Percentiles rank a stretch among this genome's conserved stretches.
These are phyloP conservation scores for Sparidentex hasta DNA, from an alignment of 2,797 vertebrate genomes.

Conservation along the genomic window DNA sequence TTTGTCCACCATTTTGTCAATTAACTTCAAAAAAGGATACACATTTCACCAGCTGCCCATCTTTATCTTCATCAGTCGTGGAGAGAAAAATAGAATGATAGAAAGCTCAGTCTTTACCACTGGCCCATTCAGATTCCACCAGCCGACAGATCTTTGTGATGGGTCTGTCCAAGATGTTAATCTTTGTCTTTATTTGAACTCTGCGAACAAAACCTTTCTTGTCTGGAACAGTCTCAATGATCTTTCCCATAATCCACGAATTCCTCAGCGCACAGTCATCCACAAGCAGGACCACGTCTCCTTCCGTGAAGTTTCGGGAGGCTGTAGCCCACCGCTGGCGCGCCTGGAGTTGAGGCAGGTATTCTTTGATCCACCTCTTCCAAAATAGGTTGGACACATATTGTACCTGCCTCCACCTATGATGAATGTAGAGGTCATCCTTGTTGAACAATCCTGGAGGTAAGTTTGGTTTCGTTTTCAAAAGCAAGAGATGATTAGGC, in stretches of 20 bases:
- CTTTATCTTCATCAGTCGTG: neutral
- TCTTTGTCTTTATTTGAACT: neutral
- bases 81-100: no score
- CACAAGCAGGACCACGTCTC: slow-evolving; percentile 24
- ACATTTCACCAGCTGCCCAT: neutral
- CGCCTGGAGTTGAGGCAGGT: slow-evolving; percentile 22
- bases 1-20: no score
- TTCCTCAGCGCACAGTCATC: slow-evolving; percentile 22
- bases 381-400: slow-evolving; percentile 20
- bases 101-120: no score
- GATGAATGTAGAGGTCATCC: slow-evolving; percentile 4
- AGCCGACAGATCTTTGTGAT: neutral
- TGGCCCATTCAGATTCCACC: neutral
- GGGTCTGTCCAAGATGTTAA: neutral
- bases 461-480: slow-evolving; percentile 18
- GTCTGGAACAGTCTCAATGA: neutral
- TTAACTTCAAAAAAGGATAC: neutral
- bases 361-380: slow-evolving; percentile 30
- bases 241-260: slow-evolving; percentile 22
- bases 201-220: neutral
- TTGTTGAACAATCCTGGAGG: slow-evolving; percentile 22
- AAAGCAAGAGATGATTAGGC: slow-evolving; percentile 17
- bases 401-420: slow-evolving; percentile 45
- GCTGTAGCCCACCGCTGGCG: neutral
- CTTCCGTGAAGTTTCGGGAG: neutral